These are phyloP conservation scores for Timema cristinae DNA, from an alignment of 2,888 invertebrate genomes.

Conservation along the genomic window DNA sequence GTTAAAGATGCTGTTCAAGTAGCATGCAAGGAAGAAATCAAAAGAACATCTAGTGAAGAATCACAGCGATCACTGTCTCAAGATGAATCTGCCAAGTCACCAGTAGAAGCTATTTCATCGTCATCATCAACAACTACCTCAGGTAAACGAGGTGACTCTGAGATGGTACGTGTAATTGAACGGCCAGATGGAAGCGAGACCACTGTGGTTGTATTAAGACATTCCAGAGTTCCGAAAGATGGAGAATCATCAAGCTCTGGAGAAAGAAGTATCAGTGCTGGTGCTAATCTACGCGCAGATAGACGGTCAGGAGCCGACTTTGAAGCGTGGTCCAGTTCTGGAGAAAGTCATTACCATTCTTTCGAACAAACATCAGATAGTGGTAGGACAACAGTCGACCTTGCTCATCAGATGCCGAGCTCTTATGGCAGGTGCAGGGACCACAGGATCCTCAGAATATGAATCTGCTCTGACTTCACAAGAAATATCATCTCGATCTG, in stretches of 20 bases:
- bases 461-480: slow-evolving; percentile 80
- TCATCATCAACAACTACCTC: slow-evolving; percentile 40
- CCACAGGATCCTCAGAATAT: slow-evolving; percentile 67
- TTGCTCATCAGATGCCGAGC: slow-evolving; percentile 81
- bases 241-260: slow-evolving; percentile 41
- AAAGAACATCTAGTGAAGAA: slow-evolving; percentile 46
- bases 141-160: slow-evolving; percentile 42
- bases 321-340: slow-evolving; percentile 80
- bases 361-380: slow-evolving; percentile 64
- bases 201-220: slow-evolving; percentile 29
- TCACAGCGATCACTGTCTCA: slow-evolving; percentile 37
- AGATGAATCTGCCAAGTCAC: slow-evolving; percentile 47
- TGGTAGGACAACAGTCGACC: slow-evolving; percentile 69
- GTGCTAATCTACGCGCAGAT: slow-evolving; percentile 48
- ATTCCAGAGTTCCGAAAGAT: slow-evolving; percentile 30
- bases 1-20: neutral
- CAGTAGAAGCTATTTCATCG: slow-evolving; percentile 52
- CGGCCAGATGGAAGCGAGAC: slow-evolving; percentile 38
- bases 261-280: slow-evolving; percentile 36
- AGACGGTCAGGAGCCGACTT: slow-evolving; percentile 73
- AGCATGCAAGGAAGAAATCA: slow-evolving; percentile 39
- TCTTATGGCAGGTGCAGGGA: slow-evolving; percentile 58
- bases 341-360: slow-evolving; percentile 85
- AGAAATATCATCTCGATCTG: slow-evolving; percentile 66
- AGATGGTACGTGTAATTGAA: slow-evolving; percentile 38